These are phyloP conservation scores for Mongoloraphidia duomilia DNA, from an alignment of 2,888 invertebrate genomes.

Conservation along the genomic window DNA sequence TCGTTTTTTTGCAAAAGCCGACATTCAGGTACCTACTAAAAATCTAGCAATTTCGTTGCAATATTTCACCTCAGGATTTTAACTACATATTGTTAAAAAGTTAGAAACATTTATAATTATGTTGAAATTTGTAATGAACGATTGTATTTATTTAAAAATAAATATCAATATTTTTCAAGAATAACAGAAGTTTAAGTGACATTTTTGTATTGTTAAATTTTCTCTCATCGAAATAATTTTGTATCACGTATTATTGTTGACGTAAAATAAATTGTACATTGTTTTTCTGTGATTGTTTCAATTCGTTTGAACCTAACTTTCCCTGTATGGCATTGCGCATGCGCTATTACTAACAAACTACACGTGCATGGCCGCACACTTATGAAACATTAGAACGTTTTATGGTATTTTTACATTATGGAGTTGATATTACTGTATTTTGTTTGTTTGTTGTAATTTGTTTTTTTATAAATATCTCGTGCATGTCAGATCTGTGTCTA, in stretches of 20 bases:
- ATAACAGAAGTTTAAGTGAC: background rate
- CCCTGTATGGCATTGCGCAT: too few species aligned
- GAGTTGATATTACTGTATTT: background rate
- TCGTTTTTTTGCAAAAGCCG: too few species aligned
- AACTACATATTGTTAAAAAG: too few species aligned
- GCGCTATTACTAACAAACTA: background rate
- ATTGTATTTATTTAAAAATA: too few species aligned
- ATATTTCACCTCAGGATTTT: too few species aligned
- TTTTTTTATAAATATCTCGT: background rate
- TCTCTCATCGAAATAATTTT: too few species aligned
- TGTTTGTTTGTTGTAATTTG: slow-evolving; percentile 4
- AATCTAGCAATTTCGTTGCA: too few species aligned
- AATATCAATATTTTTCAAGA: background rate
- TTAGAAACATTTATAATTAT: too few species aligned
- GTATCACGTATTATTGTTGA: background rate
- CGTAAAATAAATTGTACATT: background rate
- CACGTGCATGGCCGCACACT: background rate
- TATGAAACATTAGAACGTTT: background rate
- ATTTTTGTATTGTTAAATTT: too few species aligned
- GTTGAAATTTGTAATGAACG: too few species aligned
- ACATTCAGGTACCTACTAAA: too few species aligned
- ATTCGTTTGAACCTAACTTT: too few species aligned
- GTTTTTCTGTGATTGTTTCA: background rate
- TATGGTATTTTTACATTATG: background rate
- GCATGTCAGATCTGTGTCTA: background rate